A percentile compares a stretch with the other conserved stretches of the same genome.
phyloP scores from a whole-genome alignment of 2,797 vertebrate genomes.

The Anisognathus igniventris region DNA sequence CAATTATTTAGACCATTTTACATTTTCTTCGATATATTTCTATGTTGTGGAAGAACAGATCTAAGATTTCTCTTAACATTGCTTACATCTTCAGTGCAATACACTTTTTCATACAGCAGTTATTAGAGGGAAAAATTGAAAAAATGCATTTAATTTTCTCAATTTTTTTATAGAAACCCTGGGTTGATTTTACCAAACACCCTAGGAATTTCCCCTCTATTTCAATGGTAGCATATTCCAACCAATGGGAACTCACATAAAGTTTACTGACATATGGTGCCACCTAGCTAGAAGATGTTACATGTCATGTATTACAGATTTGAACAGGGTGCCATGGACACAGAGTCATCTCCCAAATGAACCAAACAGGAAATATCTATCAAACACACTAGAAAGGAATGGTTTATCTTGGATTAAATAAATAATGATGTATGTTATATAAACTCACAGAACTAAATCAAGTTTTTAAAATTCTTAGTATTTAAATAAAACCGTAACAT shows the following conservation, averaged over 20 bases:
- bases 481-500: not conserved
- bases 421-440: not conserved
- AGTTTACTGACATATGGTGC: not conserved
- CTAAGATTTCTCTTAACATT: not conserved
- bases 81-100: not conserved
- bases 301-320: not conserved
- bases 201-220: not conserved
- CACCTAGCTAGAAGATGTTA: not conserved
- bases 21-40: not conserved
- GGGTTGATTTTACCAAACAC: not conserved
- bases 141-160: not conserved
- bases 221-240: not conserved
- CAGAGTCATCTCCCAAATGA: not conserved
- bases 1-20: not conserved
- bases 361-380: not conserved
- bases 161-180: not conserved
- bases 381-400: not conserved
- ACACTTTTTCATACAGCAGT: not conserved
- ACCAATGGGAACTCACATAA: not conserved
- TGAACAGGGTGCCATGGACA: not conserved
- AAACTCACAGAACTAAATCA: not conserved
- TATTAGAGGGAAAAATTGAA: not conserved
- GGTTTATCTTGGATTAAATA: not conserved
- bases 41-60: not conserved
- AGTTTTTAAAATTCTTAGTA: not conserved